Conservation (phyloP, 2,797 vertebrate genomes). For the Tapera naevia region DNA sequence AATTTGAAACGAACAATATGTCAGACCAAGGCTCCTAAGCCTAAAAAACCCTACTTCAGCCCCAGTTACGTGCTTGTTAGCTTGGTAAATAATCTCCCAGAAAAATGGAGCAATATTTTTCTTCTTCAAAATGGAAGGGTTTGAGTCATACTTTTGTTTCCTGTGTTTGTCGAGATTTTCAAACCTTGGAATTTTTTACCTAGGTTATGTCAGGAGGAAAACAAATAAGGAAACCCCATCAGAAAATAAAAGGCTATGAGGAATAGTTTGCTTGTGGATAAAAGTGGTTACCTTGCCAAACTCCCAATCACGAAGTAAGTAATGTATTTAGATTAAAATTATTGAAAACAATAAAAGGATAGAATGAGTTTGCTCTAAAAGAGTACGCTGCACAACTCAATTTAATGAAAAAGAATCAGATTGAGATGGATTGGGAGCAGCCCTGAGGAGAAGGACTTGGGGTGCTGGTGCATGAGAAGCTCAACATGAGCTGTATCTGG, state of each 20-base stretch:
- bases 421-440: not conserved
- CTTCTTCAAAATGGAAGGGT: not conserved
- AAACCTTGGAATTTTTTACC: not conserved
- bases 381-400: not conserved
- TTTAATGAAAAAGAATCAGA: not conserved
- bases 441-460: too few relatives aligned
- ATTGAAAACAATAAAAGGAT: not conserved
- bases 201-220: not conserved
- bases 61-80: not conserved
- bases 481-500: too few relatives aligned
- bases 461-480: too few relatives aligned
- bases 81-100: not conserved
- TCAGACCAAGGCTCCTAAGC: not conserved
- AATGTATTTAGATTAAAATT: not conserved
- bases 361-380: not conserved
- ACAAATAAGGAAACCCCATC: not conserved
- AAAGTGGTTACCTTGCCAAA: not conserved
- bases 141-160: not conserved
- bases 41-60: not conserved
- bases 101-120: not conserved
- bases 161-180: not conserved
- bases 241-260: not conserved
- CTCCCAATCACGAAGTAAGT: not conserved
- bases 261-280: not conserved
- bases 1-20: not conserved